Conservation (phyloP, 2,797 vertebrate genomes). For the Lacerta viridis region DNA sequence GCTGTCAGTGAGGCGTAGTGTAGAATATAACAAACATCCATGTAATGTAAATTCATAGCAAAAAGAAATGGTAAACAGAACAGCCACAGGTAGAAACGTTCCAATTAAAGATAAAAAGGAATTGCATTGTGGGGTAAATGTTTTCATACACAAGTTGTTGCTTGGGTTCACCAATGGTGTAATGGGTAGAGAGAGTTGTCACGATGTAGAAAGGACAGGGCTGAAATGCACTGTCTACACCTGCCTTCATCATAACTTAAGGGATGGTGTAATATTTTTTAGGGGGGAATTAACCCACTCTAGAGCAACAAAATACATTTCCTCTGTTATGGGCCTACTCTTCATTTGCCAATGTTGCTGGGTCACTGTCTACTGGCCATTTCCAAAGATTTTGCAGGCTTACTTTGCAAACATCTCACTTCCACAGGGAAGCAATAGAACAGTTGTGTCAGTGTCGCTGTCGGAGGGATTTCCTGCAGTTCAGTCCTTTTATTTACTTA, state of each 20-base stretch:
- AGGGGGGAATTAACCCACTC: not conserved
- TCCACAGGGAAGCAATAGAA: conserved; percentile 6
- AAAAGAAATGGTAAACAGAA: not conserved
- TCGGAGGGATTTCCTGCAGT: not conserved
- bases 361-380: conserved; percentile 3
- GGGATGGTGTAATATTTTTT: not conserved
- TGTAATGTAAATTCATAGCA: not conserved
- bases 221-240: not conserved
- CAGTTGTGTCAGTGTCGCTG: fast-evolving
- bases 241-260: not conserved
- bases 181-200: not conserved
- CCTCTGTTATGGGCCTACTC: not conserved
- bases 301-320: not conserved
- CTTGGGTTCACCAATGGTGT: not conserved
- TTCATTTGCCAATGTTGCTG: not conserved
- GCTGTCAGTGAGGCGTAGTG: not conserved
- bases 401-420: conserved; percentile 28
- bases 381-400: conserved; percentile 20
- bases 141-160: not conserved
- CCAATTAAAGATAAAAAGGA: not conserved
- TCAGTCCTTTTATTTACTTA: not conserved
- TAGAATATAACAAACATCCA: not conserved
- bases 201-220: not conserved
- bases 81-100: too few species aligned
- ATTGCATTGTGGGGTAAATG: not conserved